Evolutionary conservation across 2,888 invertebrate genomes (phyloP).

Genomic region (Zygothrica quintamaculata): DNA sequence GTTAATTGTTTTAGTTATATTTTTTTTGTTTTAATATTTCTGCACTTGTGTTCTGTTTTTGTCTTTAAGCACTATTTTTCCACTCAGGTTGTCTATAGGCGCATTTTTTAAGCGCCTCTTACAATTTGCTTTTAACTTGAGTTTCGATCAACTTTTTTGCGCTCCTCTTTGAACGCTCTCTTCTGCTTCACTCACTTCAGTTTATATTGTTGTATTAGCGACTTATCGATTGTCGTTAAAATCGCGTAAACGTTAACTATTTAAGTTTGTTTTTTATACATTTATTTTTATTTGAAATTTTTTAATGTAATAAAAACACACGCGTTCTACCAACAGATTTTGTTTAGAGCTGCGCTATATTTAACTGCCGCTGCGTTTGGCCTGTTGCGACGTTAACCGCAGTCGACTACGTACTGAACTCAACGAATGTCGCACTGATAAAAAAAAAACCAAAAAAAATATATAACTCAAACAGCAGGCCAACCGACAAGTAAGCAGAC

Average conservation of each 20-base stretch:
- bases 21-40: slow-evolving; percentile 8
- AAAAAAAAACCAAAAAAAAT: slow-evolving; percentile 58
- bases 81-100: slow-evolving; percentile 46
- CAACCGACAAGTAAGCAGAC: slow-evolving; percentile 4
- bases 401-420: slow-evolving; percentile 69
- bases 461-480: slow-evolving; percentile 20
- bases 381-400: slow-evolving; percentile 66
- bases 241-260: slow-evolving; percentile 26
- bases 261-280: too few species aligned
- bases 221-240: slow-evolving; percentile 31
- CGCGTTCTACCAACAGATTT: slow-evolving; percentile 27
- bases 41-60: slow-evolving; percentile 2
- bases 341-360: slow-evolving; percentile 3
- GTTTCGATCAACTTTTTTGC: slow-evolving; percentile 25
- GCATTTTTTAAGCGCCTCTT: slow-evolving; percentile 56
- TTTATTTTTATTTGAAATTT: slow-evolving; percentile 14
- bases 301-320: slow-evolving; percentile 29
- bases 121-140: slow-evolving; percentile 15
- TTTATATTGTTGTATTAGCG: slow-evolving; percentile 11
- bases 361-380: slow-evolving; percentile 62
- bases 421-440: slow-evolving; percentile 64
- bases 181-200: slow-evolving; percentile 17
- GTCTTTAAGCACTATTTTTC: slow-evolving; percentile 17
- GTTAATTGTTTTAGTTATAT: slow-evolving; percentile 5
- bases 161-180: slow-evolving; percentile 29